A percentile compares a stretch with the other conserved stretches of the same genome.
phyloP scores from a whole-genome alignment of 2,797 vertebrate genomes.

The Etheostoma nigrum region DNA sequence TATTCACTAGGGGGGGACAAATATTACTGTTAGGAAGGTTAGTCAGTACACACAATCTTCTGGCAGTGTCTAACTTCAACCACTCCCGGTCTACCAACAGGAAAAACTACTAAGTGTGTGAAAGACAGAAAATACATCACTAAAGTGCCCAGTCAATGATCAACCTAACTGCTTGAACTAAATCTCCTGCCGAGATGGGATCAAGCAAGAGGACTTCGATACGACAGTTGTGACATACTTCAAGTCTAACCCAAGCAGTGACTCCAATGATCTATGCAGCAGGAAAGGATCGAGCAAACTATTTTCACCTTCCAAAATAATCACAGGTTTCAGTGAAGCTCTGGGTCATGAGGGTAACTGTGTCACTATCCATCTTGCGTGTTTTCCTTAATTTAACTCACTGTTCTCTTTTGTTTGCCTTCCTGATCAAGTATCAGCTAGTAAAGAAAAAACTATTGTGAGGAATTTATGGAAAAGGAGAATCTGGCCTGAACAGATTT shows the following conservation, averaged over 20 bases:
- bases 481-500: constrained; percentile 18
- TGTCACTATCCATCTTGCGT: constrained; percentile 8
- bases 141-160: constrained; percentile 36
- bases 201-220: background rate
- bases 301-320: constrained; percentile 34
- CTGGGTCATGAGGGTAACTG: background rate
- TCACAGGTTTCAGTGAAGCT: constrained; percentile 18
- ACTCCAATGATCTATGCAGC: constrained; percentile 16
- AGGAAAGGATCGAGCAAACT: constrained; percentile 44
- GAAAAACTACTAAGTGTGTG: background rate
- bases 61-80: background rate
- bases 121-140: constrained; percentile 32
- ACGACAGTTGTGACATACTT: background rate
- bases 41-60: constrained; percentile 32
- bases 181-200: background rate
- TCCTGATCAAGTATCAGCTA: constrained; percentile 36
- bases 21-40: constrained; percentile 61
- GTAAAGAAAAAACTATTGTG: background rate
- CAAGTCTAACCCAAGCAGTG: background rate
- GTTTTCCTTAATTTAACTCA: constrained; percentile 33
- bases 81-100: constrained; percentile 26
- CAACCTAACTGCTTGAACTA: constrained; percentile 17
- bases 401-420: constrained; percentile 33
- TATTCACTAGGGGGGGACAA: constrained; percentile 64
- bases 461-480: constrained; percentile 30